Conservation (phyloP, 2,113 vertebrate species). For the Ondatra zibethicus region DNA sequence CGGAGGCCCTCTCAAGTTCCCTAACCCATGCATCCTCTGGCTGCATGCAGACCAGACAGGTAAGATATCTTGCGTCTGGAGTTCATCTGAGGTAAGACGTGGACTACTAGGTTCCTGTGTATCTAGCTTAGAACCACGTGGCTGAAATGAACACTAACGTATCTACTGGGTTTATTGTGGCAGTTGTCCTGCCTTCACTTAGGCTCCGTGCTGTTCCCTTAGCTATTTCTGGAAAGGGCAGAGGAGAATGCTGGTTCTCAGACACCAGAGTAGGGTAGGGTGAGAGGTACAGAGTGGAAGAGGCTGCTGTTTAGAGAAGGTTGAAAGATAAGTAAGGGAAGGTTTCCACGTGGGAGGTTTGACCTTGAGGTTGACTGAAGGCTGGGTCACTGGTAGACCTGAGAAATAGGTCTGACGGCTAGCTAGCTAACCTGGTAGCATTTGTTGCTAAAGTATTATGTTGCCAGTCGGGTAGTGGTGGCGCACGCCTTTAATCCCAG, state of each 20-base stretch:
- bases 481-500: no score
- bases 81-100: not conserved
- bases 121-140: not conserved
- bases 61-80: slow-evolving; percentile 78
- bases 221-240: slow-evolving; percentile 41
- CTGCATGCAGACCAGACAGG: slow-evolving; percentile 92
- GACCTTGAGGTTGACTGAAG: not conserved
- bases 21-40: slow-evolving; percentile 95
- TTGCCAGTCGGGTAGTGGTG: not conserved
- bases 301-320: not conserved
- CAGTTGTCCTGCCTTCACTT: slow-evolving; percentile 1
- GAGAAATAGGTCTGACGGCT: not conserved
- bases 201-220: not conserved
- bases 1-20: slow-evolving; percentile 94
- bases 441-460: slow-evolving; percentile 26
- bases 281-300: not conserved
- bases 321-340: slow-evolving; percentile 33
- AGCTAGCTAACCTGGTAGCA: not conserved
- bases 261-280: not conserved
- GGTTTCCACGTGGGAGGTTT: not conserved
- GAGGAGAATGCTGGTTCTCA: not conserved
- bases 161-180: slow-evolving; percentile 5
- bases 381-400: not conserved
- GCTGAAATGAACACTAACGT: slow-evolving; percentile 35
- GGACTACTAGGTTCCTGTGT: not conserved